A percentile compares a stretch with the other conserved stretches of the same genome.
These are phyloP conservation scores for Spinibarbus caldwelli DNA, from an alignment of 2,797 vertebrate genomes.

Conservation along the genomic window DNA sequence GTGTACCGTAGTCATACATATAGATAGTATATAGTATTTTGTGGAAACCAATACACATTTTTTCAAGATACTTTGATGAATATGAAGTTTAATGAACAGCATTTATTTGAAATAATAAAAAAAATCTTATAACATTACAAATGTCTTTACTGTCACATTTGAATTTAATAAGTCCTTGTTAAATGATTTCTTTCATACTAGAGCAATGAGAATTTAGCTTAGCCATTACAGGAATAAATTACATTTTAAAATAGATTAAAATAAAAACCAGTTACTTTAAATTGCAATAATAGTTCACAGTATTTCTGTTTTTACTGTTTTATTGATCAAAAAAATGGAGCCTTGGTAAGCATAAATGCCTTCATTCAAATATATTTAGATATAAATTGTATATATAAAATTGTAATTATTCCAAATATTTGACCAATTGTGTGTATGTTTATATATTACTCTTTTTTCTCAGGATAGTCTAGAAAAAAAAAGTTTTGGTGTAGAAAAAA, in stretches of 20 bases:
- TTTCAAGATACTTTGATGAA: not conserved
- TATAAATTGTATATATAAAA: not conserved
- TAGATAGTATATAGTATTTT: not conserved
- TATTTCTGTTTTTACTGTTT: not conserved
- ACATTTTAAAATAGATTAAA: not conserved
- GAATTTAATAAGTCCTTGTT: not conserved
- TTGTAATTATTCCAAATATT: not conserved
- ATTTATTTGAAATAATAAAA: not conserved
- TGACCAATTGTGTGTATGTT: not conserved
- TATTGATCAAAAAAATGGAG: not conserved
- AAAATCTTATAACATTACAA: too few relatives aligned
- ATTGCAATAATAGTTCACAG: not conserved
- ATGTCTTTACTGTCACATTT: not conserved
- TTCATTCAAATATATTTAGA: not conserved
- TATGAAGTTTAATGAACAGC: not conserved
- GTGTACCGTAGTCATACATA: not conserved
- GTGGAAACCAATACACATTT: not conserved
- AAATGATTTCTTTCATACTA: not conserved
- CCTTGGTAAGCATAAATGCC: not conserved
- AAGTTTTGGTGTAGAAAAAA: not conserved
- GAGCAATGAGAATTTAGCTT: not conserved
- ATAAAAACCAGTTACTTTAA: not conserved
- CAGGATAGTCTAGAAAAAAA: not conserved
- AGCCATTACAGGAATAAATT: not conserved
- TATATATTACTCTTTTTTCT: not conserved